Evolutionary conservation across 2,113 vertebrate genomes (phyloP), one percentile per base, ranked within the genome.

Genomic region (Mixornis gularis): DNA sequence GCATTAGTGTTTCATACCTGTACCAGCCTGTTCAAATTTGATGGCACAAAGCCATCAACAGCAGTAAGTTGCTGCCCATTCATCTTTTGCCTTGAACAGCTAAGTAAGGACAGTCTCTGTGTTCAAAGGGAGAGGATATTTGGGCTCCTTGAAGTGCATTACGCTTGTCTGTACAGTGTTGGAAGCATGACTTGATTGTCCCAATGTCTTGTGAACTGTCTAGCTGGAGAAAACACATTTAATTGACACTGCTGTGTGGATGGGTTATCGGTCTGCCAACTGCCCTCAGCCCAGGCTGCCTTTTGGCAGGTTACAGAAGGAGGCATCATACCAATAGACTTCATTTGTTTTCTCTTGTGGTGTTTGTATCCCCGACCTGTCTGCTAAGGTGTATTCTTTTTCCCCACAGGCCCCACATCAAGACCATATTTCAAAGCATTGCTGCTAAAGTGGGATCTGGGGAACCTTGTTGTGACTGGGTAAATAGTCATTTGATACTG

Each of bases 401-500:
- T 92, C 30, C 69, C 66, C 65, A 40, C 97, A 99, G 99, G 99
- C 98, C 99, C 6, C 98, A 99, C 94, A 99, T 99, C 90, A 99
- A 99, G 97, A 97, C 98, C 3, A 99, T 99, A 96, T 99, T 99
- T 97, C 99, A 99, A 96, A 98, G 98, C 95, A 98, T 99, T 9
- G 98, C 99, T 55, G 99, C 99, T 29, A 99, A 99, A 97, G 99
- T 99, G 16, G 99, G 98, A 81, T 98, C 98, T 40, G 99, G 99
- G 87, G 99, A 99, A 78, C 98, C 99, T 8, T 99, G 99, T 90
- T 99, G 99, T 95, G 99, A 99, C 92, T 99, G 99, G 99, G 99
- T 98, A 96, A 98, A 98, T 98, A 62, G 53, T 19, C 9, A 17
- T 78, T 70, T 88, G 41, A 20, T 90, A 26, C n/a, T 86, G 52